Evolutionary conservation across 2,113 vertebrate genomes (phyloP), one percentile per base, ranked within the genome.

Genomic region (Heliornis fulica): DNA sequence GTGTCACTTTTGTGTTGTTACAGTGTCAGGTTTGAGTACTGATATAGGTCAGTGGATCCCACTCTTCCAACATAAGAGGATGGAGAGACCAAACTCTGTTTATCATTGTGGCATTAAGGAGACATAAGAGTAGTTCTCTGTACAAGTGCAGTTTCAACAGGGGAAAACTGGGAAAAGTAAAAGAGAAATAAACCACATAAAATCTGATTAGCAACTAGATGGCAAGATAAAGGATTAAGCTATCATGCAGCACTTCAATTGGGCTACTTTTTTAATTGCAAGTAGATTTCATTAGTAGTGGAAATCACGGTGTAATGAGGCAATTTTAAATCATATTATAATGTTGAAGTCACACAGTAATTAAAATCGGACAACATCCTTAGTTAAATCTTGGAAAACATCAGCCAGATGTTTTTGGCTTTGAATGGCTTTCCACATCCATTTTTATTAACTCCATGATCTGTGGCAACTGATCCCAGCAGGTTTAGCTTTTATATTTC

Each of bases 311-410:
- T 60, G 78, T 64, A 78, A 93, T 31, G 29, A 96, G 32, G 88
- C 45, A 90, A 75, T 29, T 64, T 90, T 51, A 92, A 96, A 92
- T 78, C 38, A 31, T 59, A 69, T 94, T 79, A 63, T 23, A n/a
- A 71, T 29, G 11, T 43, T 79, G 45, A 78, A 86, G 43, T 78
- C 83, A 90, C 3, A 5, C 34, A 90, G 29, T 41, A 86, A 93
- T 92, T 92, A 92, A 86, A 92, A 68, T 40, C 75, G 72, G 88
- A 88, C 60, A 66, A 83, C 31, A 93, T 68, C 51, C 79, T 66
- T 54, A 59, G 59, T 53, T 80, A 95, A 95, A 83, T 63, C 56
- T 40, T 90, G 60, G 88, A 68, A 90, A 83, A 75, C 53, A 70
- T 46, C 76, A 78, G 64, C 76, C 88, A 88, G 75, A 80, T n/a